Conservation (phyloP, 2,888 invertebrate species). For the Leptinotarsa juncta region DNA sequence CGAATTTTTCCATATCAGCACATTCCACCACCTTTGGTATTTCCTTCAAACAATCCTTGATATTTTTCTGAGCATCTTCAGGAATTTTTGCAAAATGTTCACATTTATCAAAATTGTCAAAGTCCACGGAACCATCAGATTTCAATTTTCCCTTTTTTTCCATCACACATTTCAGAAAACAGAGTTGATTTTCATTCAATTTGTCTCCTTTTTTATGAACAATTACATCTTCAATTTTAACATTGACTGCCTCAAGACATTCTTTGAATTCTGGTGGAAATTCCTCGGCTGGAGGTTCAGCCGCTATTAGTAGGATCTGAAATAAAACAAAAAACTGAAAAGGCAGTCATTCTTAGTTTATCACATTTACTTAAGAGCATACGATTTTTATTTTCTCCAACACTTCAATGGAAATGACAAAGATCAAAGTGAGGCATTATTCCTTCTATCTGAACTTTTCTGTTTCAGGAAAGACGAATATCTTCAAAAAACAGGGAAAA, state of each 20-base stretch:
- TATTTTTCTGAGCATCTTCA: not conserved
- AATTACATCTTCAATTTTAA: not conserved
- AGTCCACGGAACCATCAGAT: not conserved
- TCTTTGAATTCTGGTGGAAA: not conserved
- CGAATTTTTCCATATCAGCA: not conserved
- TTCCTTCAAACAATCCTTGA: not conserved
- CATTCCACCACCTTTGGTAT: not conserved
- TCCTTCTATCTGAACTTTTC: too few species aligned
- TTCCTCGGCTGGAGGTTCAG: not conserved
- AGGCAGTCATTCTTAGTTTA: too few species aligned
- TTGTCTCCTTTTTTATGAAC: not conserved
- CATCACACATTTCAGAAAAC: not conserved
- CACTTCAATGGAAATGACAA: too few species aligned
- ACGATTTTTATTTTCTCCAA: too few species aligned
- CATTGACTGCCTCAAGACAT: not conserved
- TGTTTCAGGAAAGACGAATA: too few species aligned
- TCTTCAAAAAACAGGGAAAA: too few species aligned
- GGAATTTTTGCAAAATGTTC: not conserved
- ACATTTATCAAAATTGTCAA: not conserved
- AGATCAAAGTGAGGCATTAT: too few species aligned
- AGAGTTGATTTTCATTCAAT: not conserved
- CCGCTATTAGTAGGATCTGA: not conserved
- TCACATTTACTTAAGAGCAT: too few species aligned
- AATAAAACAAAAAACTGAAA: not conserved
- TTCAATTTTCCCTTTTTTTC: not conserved